These are phyloP conservation scores for Steatornis caripensis DNA, from an alignment of 2,113 vertebrate genomes.

Conservation along the genomic window DNA sequence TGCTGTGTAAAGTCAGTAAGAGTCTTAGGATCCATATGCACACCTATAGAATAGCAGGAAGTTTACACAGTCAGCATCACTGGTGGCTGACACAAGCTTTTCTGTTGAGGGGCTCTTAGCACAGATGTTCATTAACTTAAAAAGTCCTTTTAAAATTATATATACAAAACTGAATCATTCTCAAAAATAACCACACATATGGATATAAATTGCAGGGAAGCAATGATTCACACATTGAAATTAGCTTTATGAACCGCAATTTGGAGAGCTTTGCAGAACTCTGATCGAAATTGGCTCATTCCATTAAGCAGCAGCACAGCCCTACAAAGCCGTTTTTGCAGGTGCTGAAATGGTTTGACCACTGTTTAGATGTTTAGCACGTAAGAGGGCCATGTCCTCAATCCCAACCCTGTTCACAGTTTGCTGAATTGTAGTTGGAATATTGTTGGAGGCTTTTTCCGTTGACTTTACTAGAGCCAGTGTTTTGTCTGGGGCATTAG, in stretches of 20 bases:
- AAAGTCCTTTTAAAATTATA: conserved; percentile 57
- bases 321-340: not conserved
- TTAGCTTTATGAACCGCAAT: conserved; percentile 37
- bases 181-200: conserved; percentile 62
- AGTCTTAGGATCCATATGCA: not conserved
- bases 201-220: conserved; percentile 64
- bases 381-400: not conserved
- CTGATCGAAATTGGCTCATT: conserved; percentile 4
- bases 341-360: conserved; percentile 18
- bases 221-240: conserved; percentile 61
- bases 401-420: not conserved
- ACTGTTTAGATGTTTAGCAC: not conserved
- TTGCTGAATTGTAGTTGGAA: not conserved
- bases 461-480: not conserved
- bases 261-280: conserved; percentile 39
- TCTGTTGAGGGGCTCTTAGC: conserved; percentile 45
- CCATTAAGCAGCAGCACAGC: conserved; percentile 14
- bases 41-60: not conserved
- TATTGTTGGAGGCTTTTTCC: not conserved
- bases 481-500: not conserved
- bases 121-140: conserved; percentile 63
- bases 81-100: conserved; percentile 51
- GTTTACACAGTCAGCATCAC: conserved; percentile 23
- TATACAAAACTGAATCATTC: conserved; percentile 62
- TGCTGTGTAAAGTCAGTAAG: not conserved